These are phyloP conservation scores for Microcebus tavaratra DNA, from an alignment of 2,113 vertebrate species.

Conservation along the genomic window DNA sequence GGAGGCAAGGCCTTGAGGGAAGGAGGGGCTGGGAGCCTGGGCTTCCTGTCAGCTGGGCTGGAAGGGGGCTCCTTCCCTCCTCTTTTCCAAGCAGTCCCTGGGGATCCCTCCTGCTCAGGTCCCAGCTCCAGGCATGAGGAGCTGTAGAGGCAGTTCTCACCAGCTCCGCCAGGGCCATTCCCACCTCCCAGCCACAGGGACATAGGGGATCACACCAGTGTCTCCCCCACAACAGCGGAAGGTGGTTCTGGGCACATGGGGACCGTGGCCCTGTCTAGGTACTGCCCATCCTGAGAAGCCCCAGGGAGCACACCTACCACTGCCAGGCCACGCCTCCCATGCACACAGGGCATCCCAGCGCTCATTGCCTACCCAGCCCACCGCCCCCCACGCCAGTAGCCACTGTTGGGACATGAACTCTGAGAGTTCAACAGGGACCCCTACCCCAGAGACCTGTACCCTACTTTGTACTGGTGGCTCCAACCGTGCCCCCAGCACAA, in stretches of 20 bases:
- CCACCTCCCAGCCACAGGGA: background rate
- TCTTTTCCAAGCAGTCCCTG: constrained; percentile 52
- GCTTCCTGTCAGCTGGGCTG: constrained; percentile 65
- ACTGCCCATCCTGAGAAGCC: background rate
- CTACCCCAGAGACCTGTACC: background rate
- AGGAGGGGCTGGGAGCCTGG: constrained; percentile 42
- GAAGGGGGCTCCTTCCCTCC: background rate
- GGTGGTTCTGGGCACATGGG: background rate
- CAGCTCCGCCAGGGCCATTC: background rate
- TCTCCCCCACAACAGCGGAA: background rate
- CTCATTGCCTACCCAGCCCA: background rate
- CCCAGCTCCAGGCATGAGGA: constrained; percentile 44
- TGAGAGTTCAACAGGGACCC: background rate
- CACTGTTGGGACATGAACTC: background rate
- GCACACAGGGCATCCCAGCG: background rate
- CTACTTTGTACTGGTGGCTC: background rate
- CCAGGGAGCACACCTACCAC: background rate
- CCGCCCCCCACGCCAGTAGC: background rate
- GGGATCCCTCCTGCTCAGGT: constrained; percentile 51
- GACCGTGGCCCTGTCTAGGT: background rate
- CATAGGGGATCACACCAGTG: background rate
- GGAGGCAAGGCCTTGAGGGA: background rate
- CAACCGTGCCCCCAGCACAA: background rate
- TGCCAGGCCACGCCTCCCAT: background rate
- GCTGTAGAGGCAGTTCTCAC: background rate